Evolutionary conservation across 2,888 invertebrate species (phyloP).

Genomic region (Operophtera brumata): DNA sequence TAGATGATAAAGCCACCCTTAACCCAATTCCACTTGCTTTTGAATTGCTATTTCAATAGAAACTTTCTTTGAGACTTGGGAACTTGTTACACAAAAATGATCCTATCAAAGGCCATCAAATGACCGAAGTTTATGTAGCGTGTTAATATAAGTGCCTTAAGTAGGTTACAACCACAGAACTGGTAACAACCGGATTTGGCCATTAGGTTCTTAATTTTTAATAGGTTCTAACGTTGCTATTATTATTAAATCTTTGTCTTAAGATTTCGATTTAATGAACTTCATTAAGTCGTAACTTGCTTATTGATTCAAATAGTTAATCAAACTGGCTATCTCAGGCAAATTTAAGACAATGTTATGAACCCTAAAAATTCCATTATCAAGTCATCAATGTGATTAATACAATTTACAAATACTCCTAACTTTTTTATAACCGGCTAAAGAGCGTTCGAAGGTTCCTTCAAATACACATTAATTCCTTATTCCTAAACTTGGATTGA

Average conservation of each 20-base stretch:
- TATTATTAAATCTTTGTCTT: neutral
- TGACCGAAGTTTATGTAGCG: slow-evolving; percentile 47
- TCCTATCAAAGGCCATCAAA: slow-evolving; percentile 42
- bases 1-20: slow-evolving; percentile 26
- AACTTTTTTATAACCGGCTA: slow-evolving; percentile 7
- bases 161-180: neutral
- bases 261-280: neutral
- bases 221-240: neutral
- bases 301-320: neutral
- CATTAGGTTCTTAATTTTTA: neutral
- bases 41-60: slow-evolving; percentile 16
- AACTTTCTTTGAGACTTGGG: slow-evolving; percentile 36
- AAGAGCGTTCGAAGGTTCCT: slow-evolving; percentile 4
- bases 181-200: neutral
- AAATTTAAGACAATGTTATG: neutral
- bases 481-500: slow-evolving; percentile 48
- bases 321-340: neutral
- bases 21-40: slow-evolving; percentile 26
- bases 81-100: slow-evolving; percentile 49
- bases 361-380: slow-evolving; percentile 5
- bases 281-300: neutral
- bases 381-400: slow-evolving; percentile 8
- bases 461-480: slow-evolving; percentile 35
- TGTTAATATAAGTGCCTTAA: slow-evolving; percentile 22
- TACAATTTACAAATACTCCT: slow-evolving; percentile 9